A percentile compares a stretch with the other conserved stretches of the same genome.
phyloP scores from a whole-genome alignment of 2,888 invertebrate genomes.

The Dynastes tityus region DNA sequence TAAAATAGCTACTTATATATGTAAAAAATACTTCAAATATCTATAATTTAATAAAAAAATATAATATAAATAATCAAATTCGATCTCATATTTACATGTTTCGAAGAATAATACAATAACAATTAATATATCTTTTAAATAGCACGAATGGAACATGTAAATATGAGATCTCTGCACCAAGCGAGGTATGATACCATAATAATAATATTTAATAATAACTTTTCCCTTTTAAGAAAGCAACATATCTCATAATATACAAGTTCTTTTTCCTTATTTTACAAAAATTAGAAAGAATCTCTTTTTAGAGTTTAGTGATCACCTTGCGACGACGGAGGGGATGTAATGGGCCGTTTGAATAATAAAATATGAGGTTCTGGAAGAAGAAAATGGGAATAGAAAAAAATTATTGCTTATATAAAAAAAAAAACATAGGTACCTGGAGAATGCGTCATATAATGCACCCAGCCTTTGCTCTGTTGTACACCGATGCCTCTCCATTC shows the following conservation, averaged over 20 bases:
- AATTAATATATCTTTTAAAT: slow-evolving; percentile 24
- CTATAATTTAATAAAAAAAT: neutral
- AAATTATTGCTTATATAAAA: neutral
- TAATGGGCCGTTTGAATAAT: slow-evolving; percentile 85
- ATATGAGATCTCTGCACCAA: slow-evolving; percentile 27
- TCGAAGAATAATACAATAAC: slow-evolving; percentile 23
- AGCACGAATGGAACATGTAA: slow-evolving; percentile 38
- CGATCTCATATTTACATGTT: slow-evolving; percentile 30
- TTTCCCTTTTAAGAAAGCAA: slow-evolving; percentile 19
- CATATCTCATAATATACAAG: neutral
- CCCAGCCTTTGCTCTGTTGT: slow-evolving; percentile 97
- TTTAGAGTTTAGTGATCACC: slow-evolving; percentile 16
- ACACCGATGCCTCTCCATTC: slow-evolving; percentile 97
- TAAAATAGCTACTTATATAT: slow-evolving; percentile 5
- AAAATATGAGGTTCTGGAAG: slow-evolving; percentile 91
- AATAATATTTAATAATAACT: slow-evolving; percentile 18
- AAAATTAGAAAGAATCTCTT: neutral
- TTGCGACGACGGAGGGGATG: slow-evolving; percentile 69
- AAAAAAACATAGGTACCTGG: slow-evolving; percentile 79
- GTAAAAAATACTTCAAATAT: slow-evolving; percentile 8
- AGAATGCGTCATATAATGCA: slow-evolving; percentile 97
- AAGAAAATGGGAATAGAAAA: slow-evolving; percentile 21
- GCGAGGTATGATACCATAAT: slow-evolving; percentile 35
- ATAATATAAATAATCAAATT: slow-evolving; percentile 25
- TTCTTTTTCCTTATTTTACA: neutral